A percentile compares a stretch with the other conserved stretches of the same genome.
Evolutionary conservation across 1,140 invertebrate species (phyloP).

Genomic region (Phocides pigmalion): DNA sequence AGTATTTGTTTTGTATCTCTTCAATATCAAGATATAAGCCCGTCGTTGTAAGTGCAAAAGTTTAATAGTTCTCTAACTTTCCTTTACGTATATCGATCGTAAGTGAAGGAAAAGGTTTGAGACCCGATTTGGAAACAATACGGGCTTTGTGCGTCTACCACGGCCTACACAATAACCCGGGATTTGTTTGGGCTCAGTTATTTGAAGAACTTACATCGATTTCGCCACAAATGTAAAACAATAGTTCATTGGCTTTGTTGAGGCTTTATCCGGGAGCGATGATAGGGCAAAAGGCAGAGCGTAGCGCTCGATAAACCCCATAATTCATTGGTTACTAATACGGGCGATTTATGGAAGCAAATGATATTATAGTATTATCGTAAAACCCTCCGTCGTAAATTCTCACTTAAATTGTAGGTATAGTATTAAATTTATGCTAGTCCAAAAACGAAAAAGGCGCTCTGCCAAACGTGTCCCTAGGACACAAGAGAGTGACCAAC

Average conservation of each 20-base stretch:
- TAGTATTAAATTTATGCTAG: too few relatives aligned
- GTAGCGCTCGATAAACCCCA: neutral
- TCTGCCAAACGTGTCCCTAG: too few relatives aligned
- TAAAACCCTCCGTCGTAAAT: neutral
- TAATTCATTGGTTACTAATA: conserved; percentile 22
- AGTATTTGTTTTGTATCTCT: neutral
- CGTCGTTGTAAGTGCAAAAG: conserved; percentile 2
- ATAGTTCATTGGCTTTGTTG: conserved; percentile 14
- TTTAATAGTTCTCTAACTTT: conserved; percentile 6
- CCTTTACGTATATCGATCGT: conserved; percentile 8
- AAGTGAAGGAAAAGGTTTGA: conserved; percentile 2
- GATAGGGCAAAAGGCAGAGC: conserved; percentile 13
- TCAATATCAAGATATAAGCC: conserved; percentile 9
- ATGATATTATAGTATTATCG: conserved; percentile 12
- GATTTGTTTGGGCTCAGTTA: conserved; percentile 4
- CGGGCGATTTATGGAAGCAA: conserved; percentile 9
- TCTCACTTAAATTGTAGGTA: too few relatives aligned
- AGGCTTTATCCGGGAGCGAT: neutral
- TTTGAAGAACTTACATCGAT: conserved; percentile 8
- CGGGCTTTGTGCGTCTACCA: conserved; percentile 17
- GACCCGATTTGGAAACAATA: conserved; percentile 11
- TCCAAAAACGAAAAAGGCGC: too few relatives aligned
- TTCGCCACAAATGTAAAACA: conserved; percentile 16
- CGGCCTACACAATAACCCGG: conserved; percentile 23
- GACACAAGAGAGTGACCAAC: too few relatives aligned